phyloP scores from a whole-genome alignment of 2,888 invertebrate species.

The Calliphora vomitoria region DNA sequence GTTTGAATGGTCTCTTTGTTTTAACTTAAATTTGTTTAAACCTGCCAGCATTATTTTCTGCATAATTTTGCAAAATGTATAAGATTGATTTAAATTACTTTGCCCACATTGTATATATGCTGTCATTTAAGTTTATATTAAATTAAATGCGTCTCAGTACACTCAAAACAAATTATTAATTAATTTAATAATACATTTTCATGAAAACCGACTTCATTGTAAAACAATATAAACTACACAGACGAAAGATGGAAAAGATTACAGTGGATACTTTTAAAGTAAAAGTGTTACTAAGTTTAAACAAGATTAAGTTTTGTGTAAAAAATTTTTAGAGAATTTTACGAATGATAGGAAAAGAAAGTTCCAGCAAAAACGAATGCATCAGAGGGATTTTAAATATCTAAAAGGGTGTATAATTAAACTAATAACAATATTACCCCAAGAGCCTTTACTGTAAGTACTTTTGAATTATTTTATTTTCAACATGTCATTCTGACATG shows the following conservation, averaged over 20 bases:
- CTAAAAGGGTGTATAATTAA: neutral
- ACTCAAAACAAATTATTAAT: constrained; percentile 14
- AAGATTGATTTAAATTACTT: constrained; percentile 16
- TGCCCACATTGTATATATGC: neutral
- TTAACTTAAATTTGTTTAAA: neutral
- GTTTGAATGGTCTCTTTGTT: neutral
- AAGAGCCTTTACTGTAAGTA: neutral
- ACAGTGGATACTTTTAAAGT: neutral
- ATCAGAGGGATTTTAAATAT: neutral
- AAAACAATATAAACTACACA: neutral
- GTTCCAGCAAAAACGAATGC: neutral
- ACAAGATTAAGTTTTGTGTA: neutral
- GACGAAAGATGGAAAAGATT: neutral
- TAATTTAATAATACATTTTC: constrained; percentile 28
- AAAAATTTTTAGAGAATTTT: neutral
- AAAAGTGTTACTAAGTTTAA: too few relatives aligned
- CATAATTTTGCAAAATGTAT: neutral
- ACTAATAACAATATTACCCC: neutral
- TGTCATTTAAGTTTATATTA: constrained; percentile 9
- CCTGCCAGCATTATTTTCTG: neutral
- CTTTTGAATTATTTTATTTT: constrained; percentile 14
- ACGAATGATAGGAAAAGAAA: too few relatives aligned
- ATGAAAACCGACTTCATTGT: neutral
- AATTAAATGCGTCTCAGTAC: constrained; percentile 24
- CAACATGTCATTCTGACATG: neutral